phyloP scores from a whole-genome alignment of 2,797 vertebrate species.

The Fistularia tabacaria region DNA sequence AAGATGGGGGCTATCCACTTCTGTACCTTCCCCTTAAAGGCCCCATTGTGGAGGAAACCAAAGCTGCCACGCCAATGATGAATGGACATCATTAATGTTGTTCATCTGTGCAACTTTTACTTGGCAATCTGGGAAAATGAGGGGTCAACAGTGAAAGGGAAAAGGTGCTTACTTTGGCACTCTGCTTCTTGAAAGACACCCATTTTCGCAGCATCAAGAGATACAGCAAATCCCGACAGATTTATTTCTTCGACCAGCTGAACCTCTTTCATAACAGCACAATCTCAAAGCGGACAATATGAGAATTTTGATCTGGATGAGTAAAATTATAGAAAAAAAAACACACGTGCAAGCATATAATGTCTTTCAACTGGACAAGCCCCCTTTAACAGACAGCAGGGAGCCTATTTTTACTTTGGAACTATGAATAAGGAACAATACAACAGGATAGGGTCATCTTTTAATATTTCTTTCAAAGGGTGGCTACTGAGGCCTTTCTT shows the following conservation, averaged over 20 bases:
- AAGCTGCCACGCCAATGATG: slow-evolving; percentile 68
- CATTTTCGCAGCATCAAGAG: slow-evolving; percentile 51
- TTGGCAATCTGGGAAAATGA: slow-evolving; percentile 69
- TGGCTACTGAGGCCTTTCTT: too few relatives aligned
- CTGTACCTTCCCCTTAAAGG: slow-evolving; percentile 52
- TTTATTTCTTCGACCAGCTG: slow-evolving; percentile 21
- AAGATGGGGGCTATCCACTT: slow-evolving; percentile 38
- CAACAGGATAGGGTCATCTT: too few relatives aligned
- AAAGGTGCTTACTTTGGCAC: slow-evolving; percentile 62
- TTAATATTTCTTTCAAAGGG: too few relatives aligned
- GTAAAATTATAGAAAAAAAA: too few relatives aligned
- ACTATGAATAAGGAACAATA: too few relatives aligned
- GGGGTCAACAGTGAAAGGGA: slow-evolving; percentile 58
- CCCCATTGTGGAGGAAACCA: slow-evolving; percentile 62
- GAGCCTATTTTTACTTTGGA: too few relatives aligned
- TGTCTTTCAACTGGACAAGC: too few relatives aligned
- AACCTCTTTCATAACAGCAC: slow-evolving; percentile 12
- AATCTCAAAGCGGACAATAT: slow-evolving; percentile 12
- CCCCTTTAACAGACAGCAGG: too few relatives aligned
- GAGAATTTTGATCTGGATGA: slow-evolving; percentile 4
- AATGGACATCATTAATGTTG: slow-evolving; percentile 76
- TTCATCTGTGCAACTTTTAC: slow-evolving; percentile 74
- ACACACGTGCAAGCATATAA: too few relatives aligned
- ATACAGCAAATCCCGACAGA: slow-evolving; percentile 11
- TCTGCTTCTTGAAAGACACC: slow-evolving; percentile 49